Percentiles rank a stretch among this genome's conserved stretches.
These are phyloP conservation scores for Clostera curtula DNA, from an alignment of 2,888 invertebrate species.

Conservation along the genomic window DNA sequence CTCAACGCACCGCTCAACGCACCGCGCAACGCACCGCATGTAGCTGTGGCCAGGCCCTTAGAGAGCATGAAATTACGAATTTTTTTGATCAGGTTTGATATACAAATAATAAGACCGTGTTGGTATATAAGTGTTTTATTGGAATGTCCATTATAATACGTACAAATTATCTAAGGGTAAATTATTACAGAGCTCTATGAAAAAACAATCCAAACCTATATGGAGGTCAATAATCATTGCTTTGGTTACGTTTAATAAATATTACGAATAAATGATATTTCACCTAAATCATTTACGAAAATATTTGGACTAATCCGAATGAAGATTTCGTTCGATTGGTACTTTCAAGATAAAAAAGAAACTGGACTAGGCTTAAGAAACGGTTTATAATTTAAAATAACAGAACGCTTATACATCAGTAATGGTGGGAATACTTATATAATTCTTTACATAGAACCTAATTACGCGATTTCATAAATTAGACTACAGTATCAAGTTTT, in stretches of 20 bases:
- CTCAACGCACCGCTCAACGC: too few relatives aligned
- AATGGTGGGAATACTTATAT: slow-evolving; percentile 23
- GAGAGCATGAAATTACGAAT: too few relatives aligned
- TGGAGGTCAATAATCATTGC: slow-evolving; percentile 49
- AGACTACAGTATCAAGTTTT: slow-evolving; percentile 10
- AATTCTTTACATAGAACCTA: slow-evolving; percentile 7
- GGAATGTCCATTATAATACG: slow-evolving; percentile 61
- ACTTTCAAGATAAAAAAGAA: too few relatives aligned
- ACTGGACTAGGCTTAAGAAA: slow-evolving; percentile 13
- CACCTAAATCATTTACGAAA: not conserved
- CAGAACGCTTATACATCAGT: slow-evolving; percentile 17
- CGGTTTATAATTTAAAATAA: slow-evolving; percentile 10
- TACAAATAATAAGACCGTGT: slow-evolving; percentile 27
- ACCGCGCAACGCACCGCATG: too few relatives aligned
- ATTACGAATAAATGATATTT: slow-evolving; percentile 6
- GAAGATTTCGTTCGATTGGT: too few relatives aligned
- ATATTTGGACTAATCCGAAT: too few relatives aligned
- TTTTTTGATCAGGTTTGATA: not conserved
- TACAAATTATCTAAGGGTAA: slow-evolving; percentile 41
- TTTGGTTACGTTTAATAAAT: slow-evolving; percentile 39
- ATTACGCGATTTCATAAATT: slow-evolving; percentile 1
- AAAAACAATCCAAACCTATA: slow-evolving; percentile 34
- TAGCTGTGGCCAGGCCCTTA: too few relatives aligned
- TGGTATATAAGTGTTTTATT: slow-evolving; percentile 58
- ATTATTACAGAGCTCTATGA: slow-evolving; percentile 29